These are phyloP conservation scores for Austrofundulus limnaeus DNA, from an alignment of 2,113 vertebrate species.

Conservation along the genomic window DNA sequence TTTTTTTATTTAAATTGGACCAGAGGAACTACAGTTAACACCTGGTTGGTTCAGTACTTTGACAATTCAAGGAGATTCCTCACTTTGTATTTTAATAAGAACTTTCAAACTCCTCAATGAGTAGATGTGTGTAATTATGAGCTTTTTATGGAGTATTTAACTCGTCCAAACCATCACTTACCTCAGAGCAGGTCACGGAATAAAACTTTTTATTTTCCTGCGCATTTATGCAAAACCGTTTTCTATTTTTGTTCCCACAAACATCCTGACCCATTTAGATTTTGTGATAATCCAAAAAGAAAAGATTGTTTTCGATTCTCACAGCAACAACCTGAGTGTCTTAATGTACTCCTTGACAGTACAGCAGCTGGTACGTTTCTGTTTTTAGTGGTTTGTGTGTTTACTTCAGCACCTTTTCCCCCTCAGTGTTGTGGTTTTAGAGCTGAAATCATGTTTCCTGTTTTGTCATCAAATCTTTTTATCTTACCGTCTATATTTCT, in stretches of 20 bases:
- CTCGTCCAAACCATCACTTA: conserved; percentile 1
- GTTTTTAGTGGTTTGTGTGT: not conserved
- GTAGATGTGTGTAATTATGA: conserved; percentile 15
- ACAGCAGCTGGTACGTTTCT: not conserved
- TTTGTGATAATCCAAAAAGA: no score
- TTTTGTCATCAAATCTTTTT: conserved; percentile 33
- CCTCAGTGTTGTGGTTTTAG: conserved; percentile 22
- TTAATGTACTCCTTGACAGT: not conserved
- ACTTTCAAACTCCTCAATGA: conserved; percentile 12
- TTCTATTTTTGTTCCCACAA: not conserved
- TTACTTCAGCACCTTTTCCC: not conserved
- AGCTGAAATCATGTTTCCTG: conserved; percentile 41
- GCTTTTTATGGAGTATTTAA: conserved; percentile 19
- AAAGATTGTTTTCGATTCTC: not conserved
- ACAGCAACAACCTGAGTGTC: not conserved
- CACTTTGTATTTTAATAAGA: conserved; percentile 8
- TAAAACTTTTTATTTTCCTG: conserved; percentile 8
- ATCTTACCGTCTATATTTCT: not conserved
- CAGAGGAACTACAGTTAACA: no score
- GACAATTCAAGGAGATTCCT: not conserved
- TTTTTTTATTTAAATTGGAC: not conserved
- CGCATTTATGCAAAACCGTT: no score
- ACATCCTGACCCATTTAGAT: no score
- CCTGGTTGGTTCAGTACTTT: not conserved
- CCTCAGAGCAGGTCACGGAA: conserved; percentile 10